Base-by-base conservation (phyloP, 2,113 vertebrate species). In the Mionectes macconnelli region DNA sequence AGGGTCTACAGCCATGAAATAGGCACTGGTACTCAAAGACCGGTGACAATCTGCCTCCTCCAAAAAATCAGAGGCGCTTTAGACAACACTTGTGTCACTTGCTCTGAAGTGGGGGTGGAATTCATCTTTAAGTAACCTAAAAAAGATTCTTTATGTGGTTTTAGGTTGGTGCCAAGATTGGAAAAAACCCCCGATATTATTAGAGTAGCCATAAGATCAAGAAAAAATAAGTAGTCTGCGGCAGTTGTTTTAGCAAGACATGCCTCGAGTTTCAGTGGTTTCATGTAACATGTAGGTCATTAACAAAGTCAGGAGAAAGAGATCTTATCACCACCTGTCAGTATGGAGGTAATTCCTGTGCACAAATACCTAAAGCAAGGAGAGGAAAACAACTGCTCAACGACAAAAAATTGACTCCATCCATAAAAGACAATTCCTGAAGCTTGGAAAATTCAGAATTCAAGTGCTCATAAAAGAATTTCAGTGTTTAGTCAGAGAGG, bases 321-420 rank as follows among this genome's bases (percentile, higher is more conserved):
- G 4, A 52, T 64, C 40, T 56, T 74, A 28, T 74, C 50, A 62
- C 10, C 20, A 67, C 17, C 20, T 35, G 25, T 23, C 24, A 35
- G 44, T 28, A 40, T 13, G 13, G 17, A 39, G 11, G 13, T 18
- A 50, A 69, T 62, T 62, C 39, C 47, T n/a, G 8, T 42, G 28
- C 33, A 63, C 17, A 80, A 62, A 56, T 55, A 87, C 12, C 37
- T 63, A 62, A 59, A 79, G 25, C 20, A 55, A 77, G 28, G 45
- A 37, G 14, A 69, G 2, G 19, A 66, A 80, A 76, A 24, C 6
- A 81, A 17, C 25, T 31, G 23, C 59, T 64, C 10, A 70, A 21
- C 4, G 35, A n/a, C 11, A 24, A 67, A 35, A 22, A 4, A 4
- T 0, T 2, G 6, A 44, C 7, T 19, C 15, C 39, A 39, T 25